Evolutionary conservation across 2,113 vertebrate species (phyloP), one percentile per base, ranked within the genome.

Genomic region (Syngnathus floridae): DNA sequence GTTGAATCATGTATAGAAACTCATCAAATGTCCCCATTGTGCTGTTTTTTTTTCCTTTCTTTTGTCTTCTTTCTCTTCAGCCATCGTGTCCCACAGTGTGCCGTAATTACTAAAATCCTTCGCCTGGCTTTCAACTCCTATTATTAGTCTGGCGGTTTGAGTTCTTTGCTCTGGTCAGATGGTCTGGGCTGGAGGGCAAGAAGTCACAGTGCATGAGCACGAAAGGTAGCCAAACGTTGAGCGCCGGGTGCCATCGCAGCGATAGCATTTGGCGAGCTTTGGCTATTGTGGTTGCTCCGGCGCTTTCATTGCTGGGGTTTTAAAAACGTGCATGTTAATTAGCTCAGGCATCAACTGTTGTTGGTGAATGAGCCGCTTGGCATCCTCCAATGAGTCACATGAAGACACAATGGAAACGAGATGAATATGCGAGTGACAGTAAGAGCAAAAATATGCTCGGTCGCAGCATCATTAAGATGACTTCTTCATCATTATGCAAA

Each of bases 121-220:
- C 78, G 79, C 70, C 77, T 89, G 85, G 82, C 78, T 80, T 81
- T 83, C 70, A 31, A 73, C 56, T 77, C 76, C 85, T 90, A 89
- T 90, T 90, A 89, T 87, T 90, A 90, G 89, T 78, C 81, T 72
- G 71, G 76, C 71, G 58, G 88, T 88, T 77, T 74, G 72, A 87
- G 80, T 80, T 78, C 79, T 85, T 40, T 71, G 83, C 82, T 83
- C 82, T 88, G 89, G 85, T 92, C 91, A 92, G 88, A 92, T 92
- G 91, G 91, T 87, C 90, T 88, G 69, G 75, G 90, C 91, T 89
- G 70, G 83, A 88, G 91, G 90, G 90, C 85, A 87, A 87, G 83
- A 80, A 88, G 90, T 91, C 88, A 90, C 90, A 89, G 87, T 85
- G 72, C 84, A 86, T 90, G 89, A 84, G 90, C 89, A 88, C 86